Base-by-base conservation (phyloP, 1,140 invertebrate species). In the Hyposmocoma kahamanoa region DNA sequence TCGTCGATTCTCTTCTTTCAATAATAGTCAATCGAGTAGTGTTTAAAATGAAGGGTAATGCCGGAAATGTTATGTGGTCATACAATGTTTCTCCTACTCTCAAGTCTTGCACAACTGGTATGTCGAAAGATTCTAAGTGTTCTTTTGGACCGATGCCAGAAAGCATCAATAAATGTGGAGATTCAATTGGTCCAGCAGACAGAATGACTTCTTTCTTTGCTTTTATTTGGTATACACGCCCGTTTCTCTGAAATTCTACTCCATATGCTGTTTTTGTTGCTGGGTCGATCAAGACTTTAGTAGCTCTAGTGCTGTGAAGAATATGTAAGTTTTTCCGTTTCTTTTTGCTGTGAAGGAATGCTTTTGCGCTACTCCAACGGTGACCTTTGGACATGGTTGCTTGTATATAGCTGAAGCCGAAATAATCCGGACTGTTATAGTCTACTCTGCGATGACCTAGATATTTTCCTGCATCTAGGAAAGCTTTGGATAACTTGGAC, bases 131-230 rank as follows among this genome's bases (percentile, higher is more conserved):
- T 38, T 90, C 72, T 1, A 97, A 62, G 52, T 90, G 87, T 26
- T 86, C 62, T 62, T 79, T 89, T 9, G 93, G 93, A 0, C 94
- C 95, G 5, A 96, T 87, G 0, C 95, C 95, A 1, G 92, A 94
- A 0, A 96, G 83, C 91, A 95, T 94, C 20, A 96, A 74, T 6
- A 96, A 59, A 74, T 96, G 93, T 0, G 94, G 93, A 0, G 93
- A 92, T 68, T 93, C 93, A 24, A 96, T 90, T 0, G 93, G 87
- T 0, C 94, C 95, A 8, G 92, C 93, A 24, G 92, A 90, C 6
- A 92, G 53, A 24, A 92, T 91, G 0, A 92, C 88, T 76, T 94
- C 93, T 59, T 90, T 92, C n/a, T 71, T 83, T 0, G 90, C 91
- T 47, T 77, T 81, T 4, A 89, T 87, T 24, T 71, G 72, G 42